Evolutionary conservation across 2,797 vertebrate species (phyloP).

Genomic region (Cheirogaleus major): DNA sequence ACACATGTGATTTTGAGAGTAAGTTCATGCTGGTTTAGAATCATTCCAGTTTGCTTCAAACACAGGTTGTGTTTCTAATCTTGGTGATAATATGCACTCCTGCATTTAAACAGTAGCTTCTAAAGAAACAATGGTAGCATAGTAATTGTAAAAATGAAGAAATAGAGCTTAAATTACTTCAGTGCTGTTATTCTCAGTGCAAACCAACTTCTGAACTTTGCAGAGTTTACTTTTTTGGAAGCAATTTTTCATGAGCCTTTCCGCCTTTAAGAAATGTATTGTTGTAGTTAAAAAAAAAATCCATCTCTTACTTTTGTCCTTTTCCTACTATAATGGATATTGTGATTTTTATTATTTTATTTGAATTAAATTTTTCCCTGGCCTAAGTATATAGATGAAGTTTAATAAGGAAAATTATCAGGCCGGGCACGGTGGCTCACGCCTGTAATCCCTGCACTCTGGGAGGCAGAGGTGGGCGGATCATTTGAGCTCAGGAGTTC

Average conservation of each 20-base stretch:
- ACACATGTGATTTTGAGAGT: not conserved
- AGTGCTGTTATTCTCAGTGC: not conserved
- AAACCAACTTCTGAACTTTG: not conserved
- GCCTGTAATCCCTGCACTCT: too few relatives aligned
- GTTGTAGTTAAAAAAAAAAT: not conserved
- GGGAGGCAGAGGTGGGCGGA: too few relatives aligned
- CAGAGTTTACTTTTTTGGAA: not conserved
- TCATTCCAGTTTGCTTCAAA: not conserved
- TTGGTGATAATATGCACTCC: not conserved
- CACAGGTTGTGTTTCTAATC: not conserved
- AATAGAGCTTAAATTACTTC: not conserved
- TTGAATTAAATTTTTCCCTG: not conserved
- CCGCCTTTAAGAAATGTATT: not conserved
- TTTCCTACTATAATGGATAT: not conserved
- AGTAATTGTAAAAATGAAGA: not conserved
- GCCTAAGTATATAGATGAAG: not conserved
- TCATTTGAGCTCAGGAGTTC: too few relatives aligned
- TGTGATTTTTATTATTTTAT: conserved; percentile 25
- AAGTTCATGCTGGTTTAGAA: not conserved
- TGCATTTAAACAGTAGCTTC: not conserved
- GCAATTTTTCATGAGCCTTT: not conserved
- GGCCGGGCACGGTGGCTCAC: not conserved
- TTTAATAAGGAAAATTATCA: not conserved
- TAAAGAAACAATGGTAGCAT: not conserved
- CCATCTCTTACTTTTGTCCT: not conserved